Percentiles rank a stretch among this genome's conserved stretches.
phyloP scores from a whole-genome alignment of 2,113 vertebrate genomes.

The Orientallactaga bullata region DNA sequence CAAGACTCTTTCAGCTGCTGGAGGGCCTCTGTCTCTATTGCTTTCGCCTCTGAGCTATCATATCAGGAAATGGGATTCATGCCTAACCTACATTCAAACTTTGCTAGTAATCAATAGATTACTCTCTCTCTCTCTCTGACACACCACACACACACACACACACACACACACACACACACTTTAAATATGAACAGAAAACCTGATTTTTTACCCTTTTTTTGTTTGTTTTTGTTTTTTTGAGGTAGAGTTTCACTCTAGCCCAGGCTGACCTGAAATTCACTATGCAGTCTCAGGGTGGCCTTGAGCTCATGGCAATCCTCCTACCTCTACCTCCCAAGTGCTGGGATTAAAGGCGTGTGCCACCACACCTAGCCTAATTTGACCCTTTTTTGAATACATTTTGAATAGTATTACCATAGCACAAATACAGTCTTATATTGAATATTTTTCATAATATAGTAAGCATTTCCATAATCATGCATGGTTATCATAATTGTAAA shows the following conservation, averaged over 20 bases:
- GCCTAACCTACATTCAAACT: neutral
- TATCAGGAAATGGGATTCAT: neutral
- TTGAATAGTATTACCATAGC: neutral
- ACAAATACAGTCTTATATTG: neutral
- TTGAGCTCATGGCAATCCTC: no score
- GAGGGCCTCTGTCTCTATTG: neutral
- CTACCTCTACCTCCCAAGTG: no score
- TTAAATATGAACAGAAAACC: neutral
- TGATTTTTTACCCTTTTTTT: no score
- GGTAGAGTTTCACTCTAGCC: no score
- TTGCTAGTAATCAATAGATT: neutral
- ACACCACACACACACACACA: neutral
- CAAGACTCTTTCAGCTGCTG: neutral
- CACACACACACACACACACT: neutral
- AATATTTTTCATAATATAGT: neutral
- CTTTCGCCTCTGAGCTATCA: neutral
- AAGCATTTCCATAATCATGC: neutral
- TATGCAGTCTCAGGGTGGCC: no score
- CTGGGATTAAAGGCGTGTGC: no score
- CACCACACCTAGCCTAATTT: no score
- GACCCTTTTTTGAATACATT: neutral
- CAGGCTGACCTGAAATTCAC: no score
- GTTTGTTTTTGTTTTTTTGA: no score
- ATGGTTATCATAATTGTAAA: neutral
- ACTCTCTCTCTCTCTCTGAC: neutral